Conservation (phyloP, 1,140 invertebrate genomes). For the Sipha flava region DNA sequence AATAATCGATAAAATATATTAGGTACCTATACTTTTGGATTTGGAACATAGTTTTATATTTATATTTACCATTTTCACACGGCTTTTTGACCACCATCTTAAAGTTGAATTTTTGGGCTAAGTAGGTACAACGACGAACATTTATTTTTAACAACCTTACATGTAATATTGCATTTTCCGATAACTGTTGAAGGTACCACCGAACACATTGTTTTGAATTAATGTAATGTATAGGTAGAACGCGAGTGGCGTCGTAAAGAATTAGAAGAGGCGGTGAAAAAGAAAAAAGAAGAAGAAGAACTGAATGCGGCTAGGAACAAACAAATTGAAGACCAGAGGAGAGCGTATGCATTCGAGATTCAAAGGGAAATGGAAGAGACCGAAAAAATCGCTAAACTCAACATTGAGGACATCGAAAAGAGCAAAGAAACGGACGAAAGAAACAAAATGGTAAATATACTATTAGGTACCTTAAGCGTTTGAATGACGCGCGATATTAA, state of each 20-base stretch:
- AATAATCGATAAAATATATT: too few species aligned
- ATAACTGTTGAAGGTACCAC: too few species aligned
- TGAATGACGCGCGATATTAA: too few species aligned
- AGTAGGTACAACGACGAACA: too few species aligned
- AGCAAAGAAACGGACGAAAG: slow-evolving; percentile 1
- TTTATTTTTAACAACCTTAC: too few species aligned
- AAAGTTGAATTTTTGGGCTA: too few species aligned
- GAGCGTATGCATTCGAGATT: slow-evolving; percentile 52
- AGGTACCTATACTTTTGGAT: too few species aligned
- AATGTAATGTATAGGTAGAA: slow-evolving; percentile 40
- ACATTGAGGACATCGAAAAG: neutral
- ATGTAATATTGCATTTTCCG: too few species aligned
- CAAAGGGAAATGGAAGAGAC: slow-evolving; percentile 54
- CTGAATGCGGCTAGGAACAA: slow-evolving; percentile 44
- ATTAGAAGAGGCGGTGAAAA: slow-evolving; percentile 40
- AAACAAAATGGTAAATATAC: neutral
- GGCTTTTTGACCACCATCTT: too few species aligned
- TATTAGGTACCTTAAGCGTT: too few species aligned
- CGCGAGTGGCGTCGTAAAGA: slow-evolving; percentile 45
- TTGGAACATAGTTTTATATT: too few species aligned
- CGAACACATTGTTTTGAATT: neutral
- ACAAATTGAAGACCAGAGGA: slow-evolving; percentile 48
- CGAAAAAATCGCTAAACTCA: slow-evolving; percentile 43
- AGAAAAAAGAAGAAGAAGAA: slow-evolving; percentile 38
- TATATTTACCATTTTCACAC: too few species aligned